Conservation (phyloP, 2,797 vertebrate species). For the Corythornis leucogaster region DNA sequence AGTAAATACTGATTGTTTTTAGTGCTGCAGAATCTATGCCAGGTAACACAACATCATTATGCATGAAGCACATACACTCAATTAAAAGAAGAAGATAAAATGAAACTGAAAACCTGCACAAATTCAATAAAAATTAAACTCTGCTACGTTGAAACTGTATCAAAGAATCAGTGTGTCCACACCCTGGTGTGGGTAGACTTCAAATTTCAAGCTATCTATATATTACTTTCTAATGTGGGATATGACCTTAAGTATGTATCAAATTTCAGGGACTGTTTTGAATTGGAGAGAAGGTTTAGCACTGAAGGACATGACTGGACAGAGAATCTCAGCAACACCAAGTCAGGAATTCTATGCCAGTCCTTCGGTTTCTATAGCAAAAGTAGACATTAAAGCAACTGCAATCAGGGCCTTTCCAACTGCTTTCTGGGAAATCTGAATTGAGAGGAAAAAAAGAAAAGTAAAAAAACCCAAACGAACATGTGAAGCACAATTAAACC, state of each 20-base stretch:
- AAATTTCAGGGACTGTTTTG: neutral
- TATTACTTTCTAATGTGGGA: neutral
- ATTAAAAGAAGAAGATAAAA: neutral
- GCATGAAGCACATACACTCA: neutral
- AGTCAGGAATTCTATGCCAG: neutral
- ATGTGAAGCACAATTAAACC: neutral
- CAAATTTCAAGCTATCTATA: neutral
- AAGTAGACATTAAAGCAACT: neutral
- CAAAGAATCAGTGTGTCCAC: neutral
- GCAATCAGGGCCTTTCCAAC: neutral
- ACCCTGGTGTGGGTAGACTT: neutral
- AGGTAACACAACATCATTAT: neutral
- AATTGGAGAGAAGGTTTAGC: neutral
- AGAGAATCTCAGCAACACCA: neutral
- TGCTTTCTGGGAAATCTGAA: neutral
- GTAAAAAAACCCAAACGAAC: neutral
- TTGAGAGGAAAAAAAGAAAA: neutral
- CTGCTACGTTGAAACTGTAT: neutral
- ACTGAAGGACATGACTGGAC: neutral
- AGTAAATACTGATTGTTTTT: neutral
- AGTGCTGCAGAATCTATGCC: neutral
- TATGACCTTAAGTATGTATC: neutral
- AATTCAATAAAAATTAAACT: neutral
- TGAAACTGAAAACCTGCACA: neutral
- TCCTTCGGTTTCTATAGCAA: neutral